Conservation (phyloP, 2,888 invertebrate species). For the Malthinus flaveolus region DNA sequence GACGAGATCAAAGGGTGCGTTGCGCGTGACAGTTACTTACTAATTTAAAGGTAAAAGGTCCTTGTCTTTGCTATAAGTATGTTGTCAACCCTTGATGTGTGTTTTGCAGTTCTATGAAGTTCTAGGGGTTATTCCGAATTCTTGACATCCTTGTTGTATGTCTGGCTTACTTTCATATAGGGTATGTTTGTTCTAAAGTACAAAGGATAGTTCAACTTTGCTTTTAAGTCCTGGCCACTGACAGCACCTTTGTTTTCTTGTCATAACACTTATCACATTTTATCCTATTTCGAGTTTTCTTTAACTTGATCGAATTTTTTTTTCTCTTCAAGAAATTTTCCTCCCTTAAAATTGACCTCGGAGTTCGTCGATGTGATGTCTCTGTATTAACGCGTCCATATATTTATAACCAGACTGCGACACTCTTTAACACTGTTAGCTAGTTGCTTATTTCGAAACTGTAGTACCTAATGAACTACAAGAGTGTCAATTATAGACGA, state of each 20-base stretch:
- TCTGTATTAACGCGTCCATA: too few relatives aligned
- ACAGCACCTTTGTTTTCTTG: conserved; percentile 31
- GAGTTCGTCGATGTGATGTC: too few relatives aligned
- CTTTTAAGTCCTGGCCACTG: conserved; percentile 34
- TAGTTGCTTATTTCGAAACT: too few relatives aligned
- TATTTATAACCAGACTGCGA: too few relatives aligned
- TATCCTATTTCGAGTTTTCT: neutral
- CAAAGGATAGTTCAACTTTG: conserved; percentile 35
- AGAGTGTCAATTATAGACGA: too few relatives aligned
- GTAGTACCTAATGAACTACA: too few relatives aligned
- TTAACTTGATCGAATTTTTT: too few relatives aligned
- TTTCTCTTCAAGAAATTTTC: too few relatives aligned
- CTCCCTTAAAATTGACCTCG: too few relatives aligned
- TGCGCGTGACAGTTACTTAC: conserved; percentile 12
- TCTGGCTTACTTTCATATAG: conserved; percentile 30
- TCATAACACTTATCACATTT: conserved; percentile 21
- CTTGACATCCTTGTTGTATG: conserved; percentile 28
- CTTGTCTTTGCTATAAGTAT: conserved; percentile 16
- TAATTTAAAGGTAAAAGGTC: conserved; percentile 17
- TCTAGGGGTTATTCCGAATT: conserved; percentile 31
- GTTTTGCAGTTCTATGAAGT: conserved; percentile 28
- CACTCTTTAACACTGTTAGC: too few relatives aligned
- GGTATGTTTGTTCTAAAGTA: conserved; percentile 33
- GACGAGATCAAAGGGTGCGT: too few relatives aligned
- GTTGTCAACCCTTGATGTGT: conserved; percentile 25